phyloP scores from a whole-genome alignment of 2,797 vertebrate genomes.

The Xiphophorus birchmanni region DNA sequence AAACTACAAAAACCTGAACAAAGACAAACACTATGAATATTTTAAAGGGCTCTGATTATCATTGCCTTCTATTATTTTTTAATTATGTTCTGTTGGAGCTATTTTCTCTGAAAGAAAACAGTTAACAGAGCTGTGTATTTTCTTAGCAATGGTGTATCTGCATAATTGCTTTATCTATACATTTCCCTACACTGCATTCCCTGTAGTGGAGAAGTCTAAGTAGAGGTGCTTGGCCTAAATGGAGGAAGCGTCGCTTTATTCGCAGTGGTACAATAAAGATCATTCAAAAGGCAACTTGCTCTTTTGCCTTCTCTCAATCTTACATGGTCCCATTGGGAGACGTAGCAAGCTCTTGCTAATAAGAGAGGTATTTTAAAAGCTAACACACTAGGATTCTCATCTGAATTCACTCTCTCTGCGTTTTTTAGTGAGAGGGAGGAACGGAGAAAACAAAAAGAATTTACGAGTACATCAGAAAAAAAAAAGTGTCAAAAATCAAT shows the following conservation, averaged over 20 bases:
- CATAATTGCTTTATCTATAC: constrained; percentile 21
- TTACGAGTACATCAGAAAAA: background rate
- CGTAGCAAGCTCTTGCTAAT: constrained; percentile 41
- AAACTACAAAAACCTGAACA: constrained; percentile 8
- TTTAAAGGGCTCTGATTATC: constrained; percentile 18
- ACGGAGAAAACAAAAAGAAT: background rate
- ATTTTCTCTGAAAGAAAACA: background rate
- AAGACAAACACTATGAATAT: constrained; percentile 26
- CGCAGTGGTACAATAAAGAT: constrained; percentile 46
- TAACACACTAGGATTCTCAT: background rate
- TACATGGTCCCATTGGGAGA: constrained; percentile 54
- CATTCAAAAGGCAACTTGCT: constrained; percentile 40
- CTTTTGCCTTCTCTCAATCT: constrained; percentile 59
- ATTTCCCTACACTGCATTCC: background rate
- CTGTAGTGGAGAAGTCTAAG: background rate
- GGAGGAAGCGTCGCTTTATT: constrained; percentile 53
- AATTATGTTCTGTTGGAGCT: background rate
- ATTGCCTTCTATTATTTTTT: background rate
- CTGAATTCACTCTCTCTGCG: background rate
- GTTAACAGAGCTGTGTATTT: background rate
- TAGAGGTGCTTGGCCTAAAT: constrained; percentile 21
- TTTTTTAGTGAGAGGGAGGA: constrained; percentile 23
- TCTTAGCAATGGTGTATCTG: background rate
- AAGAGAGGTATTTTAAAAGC: constrained; percentile 26
- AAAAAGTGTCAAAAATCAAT: constrained; percentile 34